Conservation (phyloP, 2,113 vertebrate genomes). For the Chlorocebus sabaeus region DNA sequence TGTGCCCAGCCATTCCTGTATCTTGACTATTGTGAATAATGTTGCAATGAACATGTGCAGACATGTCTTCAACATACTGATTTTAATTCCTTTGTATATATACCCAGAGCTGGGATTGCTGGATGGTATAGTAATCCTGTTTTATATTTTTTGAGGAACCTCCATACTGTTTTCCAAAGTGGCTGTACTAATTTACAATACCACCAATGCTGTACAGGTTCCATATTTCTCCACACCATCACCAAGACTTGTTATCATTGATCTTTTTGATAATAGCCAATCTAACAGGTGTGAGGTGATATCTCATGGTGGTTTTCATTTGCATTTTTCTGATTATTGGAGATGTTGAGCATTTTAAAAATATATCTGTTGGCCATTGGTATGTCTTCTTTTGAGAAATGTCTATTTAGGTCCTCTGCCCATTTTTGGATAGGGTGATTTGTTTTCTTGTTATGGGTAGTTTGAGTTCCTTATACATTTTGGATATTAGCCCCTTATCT, state of each 20-base stretch:
- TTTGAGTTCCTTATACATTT: neutral
- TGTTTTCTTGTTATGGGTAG: neutral
- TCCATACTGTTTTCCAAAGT: neutral
- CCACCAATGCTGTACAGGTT: neutral
- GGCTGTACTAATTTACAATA: neutral
- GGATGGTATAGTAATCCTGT: neutral
- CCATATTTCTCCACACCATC: neutral
- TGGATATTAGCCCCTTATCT: neutral
- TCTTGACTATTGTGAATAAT: neutral
- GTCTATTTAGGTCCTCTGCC: neutral
- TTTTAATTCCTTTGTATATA: neutral
- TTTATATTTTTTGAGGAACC: neutral
- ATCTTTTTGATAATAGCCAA: neutral
- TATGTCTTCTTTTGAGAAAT: neutral
- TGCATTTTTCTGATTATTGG: neutral
- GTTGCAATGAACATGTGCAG: neutral
- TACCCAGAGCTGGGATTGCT: neutral
- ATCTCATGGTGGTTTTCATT: neutral
- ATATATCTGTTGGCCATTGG: neutral
- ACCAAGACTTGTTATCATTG: neutral
- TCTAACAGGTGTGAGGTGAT: neutral
- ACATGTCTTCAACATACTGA: neutral
- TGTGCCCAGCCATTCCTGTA: too few relatives aligned
- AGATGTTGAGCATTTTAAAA: neutral
- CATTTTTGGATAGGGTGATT: neutral